Base-by-base conservation (phyloP, 1,140 invertebrate genomes). In the Atta colombica region DNA sequence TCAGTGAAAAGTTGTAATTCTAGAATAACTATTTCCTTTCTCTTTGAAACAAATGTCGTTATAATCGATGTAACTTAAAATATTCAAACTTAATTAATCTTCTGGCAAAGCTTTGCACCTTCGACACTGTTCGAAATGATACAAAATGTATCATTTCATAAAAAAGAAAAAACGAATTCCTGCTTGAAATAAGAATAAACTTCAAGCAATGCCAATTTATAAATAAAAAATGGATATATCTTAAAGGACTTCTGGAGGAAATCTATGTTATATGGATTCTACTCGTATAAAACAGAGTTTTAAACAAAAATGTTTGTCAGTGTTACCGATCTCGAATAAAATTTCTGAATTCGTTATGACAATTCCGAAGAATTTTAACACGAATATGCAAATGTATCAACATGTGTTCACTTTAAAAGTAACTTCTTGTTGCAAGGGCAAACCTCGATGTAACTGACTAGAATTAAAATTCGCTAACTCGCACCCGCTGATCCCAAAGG, bases 401-500 rank as follows among this genome's bases (percentile, higher is more conserved):
- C 68, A 61, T 69, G 45, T 60, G 21, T 74, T 74, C 45, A 66
- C 77, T 35, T 80, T 55, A 74, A 74, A 82, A 68, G 68, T 51
- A 61, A 84, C 69, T 84, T 75, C 55, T 61, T 55, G 69, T 84
- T 75, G 58, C 80, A 74, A 60, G 68, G 39, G 55, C 68, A 84
- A 74, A 84, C 14, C 78, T 72, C 68, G 25, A 12, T 51, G 69
- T 74, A 75, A 84, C 69, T 49, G n/a, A 75, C 39, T 39, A 53
- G 69, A 84, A 84, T 84, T 84, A 84, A 84, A 84, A 84, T 75
- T 75, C 80, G 80, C 69, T 61, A 84, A 75, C 55, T n/a, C 39
- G 39, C 69, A 75, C 80, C 55, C 39, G 80, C 35, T 18, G 35
- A 61, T 84, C 80, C 55, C 69, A 58, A 75, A 75, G 45, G 69